Evolutionary conservation across 2,113 vertebrate genomes (phyloP).

Genomic region (Aspiorhynchus laticeps): DNA sequence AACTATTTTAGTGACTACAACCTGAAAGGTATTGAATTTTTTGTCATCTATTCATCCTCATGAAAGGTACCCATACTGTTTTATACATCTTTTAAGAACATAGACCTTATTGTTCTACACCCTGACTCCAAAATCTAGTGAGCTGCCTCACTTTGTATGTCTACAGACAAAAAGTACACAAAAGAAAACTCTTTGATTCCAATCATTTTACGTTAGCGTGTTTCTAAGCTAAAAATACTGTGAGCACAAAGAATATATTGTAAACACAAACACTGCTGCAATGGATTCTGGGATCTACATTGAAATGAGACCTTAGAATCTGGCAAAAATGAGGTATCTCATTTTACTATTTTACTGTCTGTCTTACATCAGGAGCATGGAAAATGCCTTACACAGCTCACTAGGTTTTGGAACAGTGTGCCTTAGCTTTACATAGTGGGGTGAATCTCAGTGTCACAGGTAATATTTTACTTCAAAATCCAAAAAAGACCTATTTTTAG

Average conservation of each 20-base stretch:
- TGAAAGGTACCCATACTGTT: neutral
- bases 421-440: neutral
- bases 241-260: neutral
- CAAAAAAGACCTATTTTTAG: neutral
- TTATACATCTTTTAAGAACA: neutral
- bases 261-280: neutral
- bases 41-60: neutral
- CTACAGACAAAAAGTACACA: neutral
- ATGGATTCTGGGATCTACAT: neutral
- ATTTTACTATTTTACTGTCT: neutral
- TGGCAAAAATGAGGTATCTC: neutral
- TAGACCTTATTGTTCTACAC: neutral
- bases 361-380: neutral
- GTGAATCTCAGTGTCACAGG: neutral
- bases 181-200: neutral
- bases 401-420: neutral
- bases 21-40: neutral
- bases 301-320: neutral
- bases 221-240: neutral
- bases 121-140: neutral
- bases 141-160: neutral
- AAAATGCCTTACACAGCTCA: neutral
- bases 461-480: neutral
- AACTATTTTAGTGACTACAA: neutral
- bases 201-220: neutral